A percentile compares a stretch with the other conserved stretches of the same genome.
These are phyloP conservation scores for Taeniopygia guttata DNA, from an alignment of 2,797 vertebrate genomes.

Conservation along the genomic window DNA sequence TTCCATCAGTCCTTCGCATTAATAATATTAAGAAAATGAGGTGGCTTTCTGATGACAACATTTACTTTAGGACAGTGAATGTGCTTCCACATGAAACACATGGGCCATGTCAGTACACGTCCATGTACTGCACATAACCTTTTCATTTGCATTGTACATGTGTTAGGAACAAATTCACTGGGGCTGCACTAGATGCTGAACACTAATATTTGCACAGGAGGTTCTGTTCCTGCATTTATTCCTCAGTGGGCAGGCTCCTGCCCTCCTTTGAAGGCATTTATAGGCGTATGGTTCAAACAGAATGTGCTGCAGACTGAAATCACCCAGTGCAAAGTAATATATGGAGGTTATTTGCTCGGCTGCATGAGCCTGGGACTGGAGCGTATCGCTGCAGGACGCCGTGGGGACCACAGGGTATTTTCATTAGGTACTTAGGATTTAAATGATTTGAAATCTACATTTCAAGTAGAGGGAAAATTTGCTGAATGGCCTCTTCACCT, in stretches of 20 bases:
- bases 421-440: slow-evolving; percentile 22
- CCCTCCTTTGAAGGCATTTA: slow-evolving; percentile 30
- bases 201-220: slow-evolving; percentile 58
- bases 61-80: slow-evolving; percentile 57
- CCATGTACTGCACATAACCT: slow-evolving; percentile 62
- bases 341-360: neutral
- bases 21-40: slow-evolving; percentile 12
- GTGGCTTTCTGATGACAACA: neutral
- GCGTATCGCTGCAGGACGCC: neutral
- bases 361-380: neutral
- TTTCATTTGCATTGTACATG: slow-evolving; percentile 42
- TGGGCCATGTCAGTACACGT: slow-evolving; percentile 46
- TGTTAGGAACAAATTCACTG: neutral
- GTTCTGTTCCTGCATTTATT: slow-evolving; percentile 4
- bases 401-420: neutral
- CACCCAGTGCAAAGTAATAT: neutral
- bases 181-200: slow-evolving; percentile 18
- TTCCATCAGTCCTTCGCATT: neutral
- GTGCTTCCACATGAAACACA: slow-evolving; percentile 57
- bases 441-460: slow-evolving; percentile 43
- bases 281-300: neutral
- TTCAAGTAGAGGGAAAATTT: slow-evolving; percentile 33
- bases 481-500: slow-evolving; percentile 23
- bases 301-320: slow-evolving; percentile 14
- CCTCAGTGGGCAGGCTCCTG: slow-evolving; percentile 10